Evolutionary conservation across 2,888 invertebrate genomes (phyloP), one percentile per base, ranked within the genome.

Genomic region (Noctua janthe): DNA sequence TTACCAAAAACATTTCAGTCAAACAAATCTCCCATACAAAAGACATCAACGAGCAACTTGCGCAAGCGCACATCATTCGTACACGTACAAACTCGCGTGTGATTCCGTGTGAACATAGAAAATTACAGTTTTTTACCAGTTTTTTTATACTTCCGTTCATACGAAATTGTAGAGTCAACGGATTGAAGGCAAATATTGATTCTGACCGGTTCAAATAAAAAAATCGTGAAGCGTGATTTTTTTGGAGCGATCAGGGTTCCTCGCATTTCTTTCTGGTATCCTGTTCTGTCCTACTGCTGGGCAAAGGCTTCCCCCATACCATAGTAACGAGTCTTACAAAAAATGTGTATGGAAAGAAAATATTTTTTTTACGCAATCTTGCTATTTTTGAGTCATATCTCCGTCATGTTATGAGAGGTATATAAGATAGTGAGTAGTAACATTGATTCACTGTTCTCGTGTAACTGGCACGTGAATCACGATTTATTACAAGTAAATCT

Each of bases 161-260:
- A 88, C 85, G 85, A 90, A 88, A 91, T 91, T 84, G 87, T 90
- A 91, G 88, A 94, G 90, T 91, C 93, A 94, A 94, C 91, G 91
- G 83, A 94, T 95, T 92, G 91, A 92, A 90, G 76, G 90, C 90
- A 92, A 95, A 95, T 93, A 95, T 94, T 94, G 91, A 91, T 92
- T 91, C 71, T 89, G 84, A 87, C 87, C 86, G 87, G 83, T 86
- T 81, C 77, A 76, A 82, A 81, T 78, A 85, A 84, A 90, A 86
- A 85, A 88, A 76, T 20, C 3, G 82, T 66, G 4, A 82, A 74
- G 85, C 29, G 72, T 43, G 74, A 69, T 51, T 49, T 47, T 74
- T 74, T 78, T n/a, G 23, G 11, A 15, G 10, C n/a, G 0, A 1
- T 7, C 17, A 1, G 71, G 76, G 88, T 90, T 91, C 91, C 72